Evolutionary conservation across 53 echinoderm and acorn worm genomes (phyloP), one percentile per base, ranked within the genome.

Genomic region (Luidia sarsii): DNA sequence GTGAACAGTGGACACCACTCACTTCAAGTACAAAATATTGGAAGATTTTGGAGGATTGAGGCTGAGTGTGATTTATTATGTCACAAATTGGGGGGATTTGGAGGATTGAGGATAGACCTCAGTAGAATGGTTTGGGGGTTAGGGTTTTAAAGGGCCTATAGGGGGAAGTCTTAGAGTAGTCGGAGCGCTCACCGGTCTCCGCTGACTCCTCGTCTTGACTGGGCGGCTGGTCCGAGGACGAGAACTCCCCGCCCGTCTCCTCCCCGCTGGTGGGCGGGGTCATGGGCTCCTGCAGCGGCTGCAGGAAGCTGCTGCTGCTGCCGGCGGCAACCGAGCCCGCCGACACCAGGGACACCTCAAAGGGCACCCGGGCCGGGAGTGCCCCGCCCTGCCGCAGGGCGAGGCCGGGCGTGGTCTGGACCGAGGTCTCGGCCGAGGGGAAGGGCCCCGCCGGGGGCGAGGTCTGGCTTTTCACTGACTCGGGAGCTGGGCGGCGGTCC

Each of bases 391-490:
- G 83, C 24, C 89, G 38, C 0, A 93, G 80, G 15, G 89, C 86
- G 61, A 93, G 48, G 0, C 93, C 93, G 2, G 93, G 93, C 1
- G 93, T 93, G 29, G 93, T 93, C 68, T 93, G 93, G 1, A 90
- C 89, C 9, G 86, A 81, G 77, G 55, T 92, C 79, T 45, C 46
- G 41, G 61, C n/a, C 10, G 18, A 5, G 4, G 34, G 19, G n/a
- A 77, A 31, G 16, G 61, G 60, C 16, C 60, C 77, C 77, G 61
- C 45, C 41, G 41, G 41, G 28, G 89, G 89, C 0, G 90, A 85
- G 25, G 90, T 90, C 62, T 85, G 85, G 65, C 85, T 85, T 16
- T 85, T 62, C 19, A 81, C 85, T 5, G 73, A 65, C 61, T 85
- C 82, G 14, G 56, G 73, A 48, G 49, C 16, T 23, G 74, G 30